These are phyloP conservation scores for Xenops minutus DNA, from an alignment of 2,797 vertebrate genomes.

Conservation along the genomic window DNA sequence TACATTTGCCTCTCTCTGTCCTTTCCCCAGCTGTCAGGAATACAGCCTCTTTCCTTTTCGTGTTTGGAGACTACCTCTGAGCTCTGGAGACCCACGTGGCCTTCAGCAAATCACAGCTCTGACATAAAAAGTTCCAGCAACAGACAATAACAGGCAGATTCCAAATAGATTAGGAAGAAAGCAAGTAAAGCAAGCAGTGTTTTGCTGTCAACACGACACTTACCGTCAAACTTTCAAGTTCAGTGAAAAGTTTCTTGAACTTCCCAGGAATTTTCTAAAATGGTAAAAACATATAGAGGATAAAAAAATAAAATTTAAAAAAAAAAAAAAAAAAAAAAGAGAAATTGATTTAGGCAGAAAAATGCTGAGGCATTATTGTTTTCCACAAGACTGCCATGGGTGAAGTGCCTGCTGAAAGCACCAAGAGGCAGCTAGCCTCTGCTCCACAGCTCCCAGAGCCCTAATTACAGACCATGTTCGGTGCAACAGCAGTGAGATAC, in stretches of 20 bases:
- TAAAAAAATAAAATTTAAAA: background rate
- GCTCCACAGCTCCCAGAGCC: background rate
- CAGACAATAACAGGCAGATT: background rate
- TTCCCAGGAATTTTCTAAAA: constrained; percentile 95
- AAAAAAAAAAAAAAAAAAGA: too few species aligned
- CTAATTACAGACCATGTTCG: background rate
- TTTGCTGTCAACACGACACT: constrained; percentile 59
- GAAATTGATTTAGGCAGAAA: background rate
- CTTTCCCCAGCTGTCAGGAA: background rate
- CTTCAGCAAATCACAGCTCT: background rate
- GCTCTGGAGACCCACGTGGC: background rate
- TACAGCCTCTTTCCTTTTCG: background rate
- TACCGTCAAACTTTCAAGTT: constrained; percentile 95
- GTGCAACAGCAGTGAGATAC: background rate
- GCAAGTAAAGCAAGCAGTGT: background rate
- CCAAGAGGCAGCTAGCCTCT: background rate
- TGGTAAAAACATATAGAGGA: background rate
- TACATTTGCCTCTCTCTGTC: background rate
- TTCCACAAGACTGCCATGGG: background rate
- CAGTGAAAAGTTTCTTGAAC: constrained; percentile 96
- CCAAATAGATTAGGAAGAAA: background rate
- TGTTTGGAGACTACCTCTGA: background rate
- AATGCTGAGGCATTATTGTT: background rate
- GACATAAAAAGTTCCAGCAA: background rate
- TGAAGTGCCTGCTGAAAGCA: background rate